Conservation (phyloP, 2,797 vertebrate genomes). For the Acanthornis magna region DNA sequence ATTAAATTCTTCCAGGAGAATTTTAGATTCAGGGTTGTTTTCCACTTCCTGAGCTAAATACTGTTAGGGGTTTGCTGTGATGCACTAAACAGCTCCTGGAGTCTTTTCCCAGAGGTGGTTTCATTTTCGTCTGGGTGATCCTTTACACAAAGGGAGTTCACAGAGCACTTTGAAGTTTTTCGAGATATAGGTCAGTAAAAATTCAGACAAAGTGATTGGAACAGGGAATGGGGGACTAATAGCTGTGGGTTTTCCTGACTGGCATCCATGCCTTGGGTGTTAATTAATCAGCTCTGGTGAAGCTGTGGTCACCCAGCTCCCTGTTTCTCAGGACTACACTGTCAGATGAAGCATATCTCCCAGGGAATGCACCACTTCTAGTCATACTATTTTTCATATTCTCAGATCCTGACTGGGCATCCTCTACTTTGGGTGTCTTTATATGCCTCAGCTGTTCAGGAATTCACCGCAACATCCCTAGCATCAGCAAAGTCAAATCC, state of each 20-base stretch:
- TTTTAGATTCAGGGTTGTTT: not conserved
- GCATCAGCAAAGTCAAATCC: slow-evolving; percentile 74
- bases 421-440: slow-evolving; percentile 71
- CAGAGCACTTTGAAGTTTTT: not conserved
- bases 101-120: not conserved
- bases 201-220: not conserved
- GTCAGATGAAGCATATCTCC: not conserved
- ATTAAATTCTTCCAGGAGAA: not conserved
- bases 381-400: not conserved
- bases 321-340: not conserved
- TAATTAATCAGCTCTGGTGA: not conserved
- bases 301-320: not conserved
- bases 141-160: not conserved
- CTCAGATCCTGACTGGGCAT: slow-evolving; percentile 74
- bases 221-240: not conserved
- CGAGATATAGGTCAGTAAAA: not conserved
- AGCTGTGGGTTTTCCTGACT: not conserved
- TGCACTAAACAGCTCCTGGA: not conserved
- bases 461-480: slow-evolving; percentile 71
- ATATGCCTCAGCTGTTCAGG: slow-evolving; percentile 72
- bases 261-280: not conserved
- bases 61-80: not conserved
- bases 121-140: not conserved
- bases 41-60: not conserved
- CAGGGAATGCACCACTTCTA: not conserved